Conservation (phyloP, 2,113 vertebrate species). For the Anoplopoma fimbria region DNA sequence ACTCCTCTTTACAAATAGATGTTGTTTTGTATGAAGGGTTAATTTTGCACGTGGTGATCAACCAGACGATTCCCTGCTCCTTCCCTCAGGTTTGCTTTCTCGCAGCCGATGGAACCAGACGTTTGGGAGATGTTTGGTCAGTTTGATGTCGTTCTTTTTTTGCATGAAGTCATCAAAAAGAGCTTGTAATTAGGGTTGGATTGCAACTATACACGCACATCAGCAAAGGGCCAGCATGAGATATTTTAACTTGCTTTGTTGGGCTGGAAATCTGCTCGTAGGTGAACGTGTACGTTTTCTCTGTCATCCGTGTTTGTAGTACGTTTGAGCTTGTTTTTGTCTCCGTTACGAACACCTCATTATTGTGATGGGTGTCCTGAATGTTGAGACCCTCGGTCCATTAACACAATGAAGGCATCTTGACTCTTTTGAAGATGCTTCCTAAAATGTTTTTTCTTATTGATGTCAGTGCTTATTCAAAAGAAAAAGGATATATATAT, state of each 20-base stretch:
- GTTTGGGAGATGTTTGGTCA: slow-evolving; percentile 72
- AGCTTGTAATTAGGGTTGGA: neutral
- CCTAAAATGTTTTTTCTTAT: neutral
- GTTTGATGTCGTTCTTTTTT: slow-evolving; percentile 14
- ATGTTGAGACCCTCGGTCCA: neutral
- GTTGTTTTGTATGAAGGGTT: too few relatives aligned
- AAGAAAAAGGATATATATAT: neutral
- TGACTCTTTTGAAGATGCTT: neutral
- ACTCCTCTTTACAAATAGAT: neutral
- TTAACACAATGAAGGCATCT: neutral
- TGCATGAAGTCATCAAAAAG: slow-evolving; percentile 31
- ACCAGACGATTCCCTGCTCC: slow-evolving; percentile 33
- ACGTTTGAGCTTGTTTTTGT: neutral
- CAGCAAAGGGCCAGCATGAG: neutral
- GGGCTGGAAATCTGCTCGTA: neutral
- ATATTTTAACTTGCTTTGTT: too few relatives aligned
- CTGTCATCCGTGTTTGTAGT: neutral
- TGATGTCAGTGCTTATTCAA: neutral
- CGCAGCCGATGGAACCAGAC: slow-evolving; percentile 67
- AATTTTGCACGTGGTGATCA: too few relatives aligned
- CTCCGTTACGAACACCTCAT: neutral
- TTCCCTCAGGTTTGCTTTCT: slow-evolving; percentile 57
- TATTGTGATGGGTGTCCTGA: neutral
- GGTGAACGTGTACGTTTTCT: too few relatives aligned
- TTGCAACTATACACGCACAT: neutral